Conservation (phyloP, 2,888 invertebrate species). For the Diabrotica balteata region DNA sequence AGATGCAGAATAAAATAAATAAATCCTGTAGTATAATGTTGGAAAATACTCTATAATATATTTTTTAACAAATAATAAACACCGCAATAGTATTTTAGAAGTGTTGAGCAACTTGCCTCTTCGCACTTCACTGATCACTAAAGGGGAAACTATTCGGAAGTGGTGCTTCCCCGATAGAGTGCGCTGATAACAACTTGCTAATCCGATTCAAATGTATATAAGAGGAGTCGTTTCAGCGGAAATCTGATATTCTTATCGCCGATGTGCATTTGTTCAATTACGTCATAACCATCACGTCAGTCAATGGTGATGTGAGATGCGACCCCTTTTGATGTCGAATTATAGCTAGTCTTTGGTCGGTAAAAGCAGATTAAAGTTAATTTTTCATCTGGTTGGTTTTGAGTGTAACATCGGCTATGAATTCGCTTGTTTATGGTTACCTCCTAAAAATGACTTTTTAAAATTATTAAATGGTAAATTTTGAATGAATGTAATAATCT, state of each 20-base stretch:
- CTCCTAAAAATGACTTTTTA: too few relatives aligned
- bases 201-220: conserved; percentile 47
- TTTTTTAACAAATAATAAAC: too few relatives aligned
- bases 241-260: conserved; percentile 51
- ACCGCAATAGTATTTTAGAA: too few relatives aligned
- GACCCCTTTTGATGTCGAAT: conserved; percentile 30
- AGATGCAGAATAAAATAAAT: too few relatives aligned
- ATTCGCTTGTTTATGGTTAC: too few relatives aligned
- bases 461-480: too few relatives aligned
- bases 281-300: conserved; percentile 43
- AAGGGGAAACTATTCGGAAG: conserved; percentile 34
- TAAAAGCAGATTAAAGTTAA: background rate
- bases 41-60: too few relatives aligned
- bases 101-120: background rate
- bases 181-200: conserved; percentile 50
- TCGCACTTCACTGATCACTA: conserved; percentile 4
- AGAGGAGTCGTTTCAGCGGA: conserved; percentile 44
- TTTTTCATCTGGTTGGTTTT: too few relatives aligned
- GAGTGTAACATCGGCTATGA: too few relatives aligned
- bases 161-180: conserved; percentile 46
- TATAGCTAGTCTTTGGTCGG: conserved; percentile 12
- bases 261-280: conserved; percentile 49
- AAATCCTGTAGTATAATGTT: too few relatives aligned
- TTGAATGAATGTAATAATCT: too few relatives aligned
- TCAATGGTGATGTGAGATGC: conserved; percentile 18